Conservation (phyloP, 2,797 vertebrate genomes). For the Pantherophis vulpinus region DNA sequence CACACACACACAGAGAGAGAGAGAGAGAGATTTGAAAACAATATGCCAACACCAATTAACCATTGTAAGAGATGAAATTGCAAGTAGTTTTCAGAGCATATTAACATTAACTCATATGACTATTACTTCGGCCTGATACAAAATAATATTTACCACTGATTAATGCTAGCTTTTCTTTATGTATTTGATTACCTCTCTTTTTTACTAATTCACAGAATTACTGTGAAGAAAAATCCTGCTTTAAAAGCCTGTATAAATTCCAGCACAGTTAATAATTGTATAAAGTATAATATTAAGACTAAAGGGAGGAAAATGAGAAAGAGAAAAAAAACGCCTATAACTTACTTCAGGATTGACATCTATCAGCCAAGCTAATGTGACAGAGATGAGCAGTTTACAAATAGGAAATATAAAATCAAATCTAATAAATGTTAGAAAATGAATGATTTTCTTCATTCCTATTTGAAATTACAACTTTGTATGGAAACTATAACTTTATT, state of each 20-base stretch:
- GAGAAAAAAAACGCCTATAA: not conserved
- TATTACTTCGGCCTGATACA: not conserved
- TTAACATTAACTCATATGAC: not conserved
- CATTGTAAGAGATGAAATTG: constrained; percentile 26
- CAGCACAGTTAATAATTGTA: not conserved
- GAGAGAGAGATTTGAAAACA: constrained; percentile 40
- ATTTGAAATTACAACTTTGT: not conserved
- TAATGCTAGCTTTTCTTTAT: not conserved
- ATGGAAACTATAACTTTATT: not conserved
- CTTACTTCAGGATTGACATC: not conserved
- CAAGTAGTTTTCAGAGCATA: not conserved
- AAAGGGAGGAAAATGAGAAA: not conserved
- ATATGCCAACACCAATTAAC: not conserved
- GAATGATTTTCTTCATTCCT: not conserved
- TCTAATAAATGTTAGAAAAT: not conserved
- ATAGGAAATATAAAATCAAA: not conserved
- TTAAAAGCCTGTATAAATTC: not conserved
- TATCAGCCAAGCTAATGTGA: not conserved
- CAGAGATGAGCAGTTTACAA: not conserved
- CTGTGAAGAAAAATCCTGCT: not conserved
- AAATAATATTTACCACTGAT: not conserved
- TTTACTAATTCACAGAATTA: not conserved
- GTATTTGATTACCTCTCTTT: not conserved
- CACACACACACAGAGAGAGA: constrained; percentile 7
- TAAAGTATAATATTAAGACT: not conserved